Percentiles rank a stretch among this genome's conserved stretches.
phyloP scores from a whole-genome alignment of 2,797 vertebrate species.

The Premnoplex brunnescens region DNA sequence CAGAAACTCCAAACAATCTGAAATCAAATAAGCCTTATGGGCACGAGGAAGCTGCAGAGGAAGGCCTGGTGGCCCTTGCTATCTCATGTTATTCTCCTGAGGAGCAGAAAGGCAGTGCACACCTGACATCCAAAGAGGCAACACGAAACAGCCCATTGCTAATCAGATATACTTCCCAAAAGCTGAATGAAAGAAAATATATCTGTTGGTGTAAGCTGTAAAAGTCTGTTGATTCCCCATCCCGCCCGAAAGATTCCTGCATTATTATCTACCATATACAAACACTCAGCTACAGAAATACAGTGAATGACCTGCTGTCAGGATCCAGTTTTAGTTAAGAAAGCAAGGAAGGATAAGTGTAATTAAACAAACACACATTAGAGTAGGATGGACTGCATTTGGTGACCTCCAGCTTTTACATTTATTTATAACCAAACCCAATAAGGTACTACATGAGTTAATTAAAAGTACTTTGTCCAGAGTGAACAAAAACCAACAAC shows the following conservation, averaged over 20 bases:
- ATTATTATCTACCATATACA: background rate
- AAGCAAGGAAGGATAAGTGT: background rate
- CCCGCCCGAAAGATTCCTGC: background rate
- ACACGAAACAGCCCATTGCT: background rate
- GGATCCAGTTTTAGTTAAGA: background rate
- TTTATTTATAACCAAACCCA: slow-evolving; percentile 15
- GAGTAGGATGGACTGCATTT: background rate
- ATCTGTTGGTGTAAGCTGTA: background rate
- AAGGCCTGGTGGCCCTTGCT: background rate
- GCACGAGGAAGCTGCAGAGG: background rate
- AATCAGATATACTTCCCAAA: background rate
- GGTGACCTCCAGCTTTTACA: slow-evolving; percentile 3
- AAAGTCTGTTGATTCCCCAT: background rate
- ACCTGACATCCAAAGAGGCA: background rate
- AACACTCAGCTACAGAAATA: background rate
- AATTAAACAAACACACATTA: background rate
- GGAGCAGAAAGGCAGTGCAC: background rate
- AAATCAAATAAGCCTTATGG: background rate
- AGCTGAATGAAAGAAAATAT: background rate
- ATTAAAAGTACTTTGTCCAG: slow-evolving; percentile 51
- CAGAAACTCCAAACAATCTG: background rate
- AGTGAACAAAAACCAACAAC: slow-evolving; percentile 42
- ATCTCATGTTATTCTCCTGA: background rate
- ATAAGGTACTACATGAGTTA: slow-evolving; percentile 31
- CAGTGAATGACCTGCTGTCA: background rate